Percentiles rank a stretch among this genome's conserved stretches.
Evolutionary conservation across 2,888 invertebrate genomes (phyloP).

Genomic region (Tenodera sinensis): DNA sequence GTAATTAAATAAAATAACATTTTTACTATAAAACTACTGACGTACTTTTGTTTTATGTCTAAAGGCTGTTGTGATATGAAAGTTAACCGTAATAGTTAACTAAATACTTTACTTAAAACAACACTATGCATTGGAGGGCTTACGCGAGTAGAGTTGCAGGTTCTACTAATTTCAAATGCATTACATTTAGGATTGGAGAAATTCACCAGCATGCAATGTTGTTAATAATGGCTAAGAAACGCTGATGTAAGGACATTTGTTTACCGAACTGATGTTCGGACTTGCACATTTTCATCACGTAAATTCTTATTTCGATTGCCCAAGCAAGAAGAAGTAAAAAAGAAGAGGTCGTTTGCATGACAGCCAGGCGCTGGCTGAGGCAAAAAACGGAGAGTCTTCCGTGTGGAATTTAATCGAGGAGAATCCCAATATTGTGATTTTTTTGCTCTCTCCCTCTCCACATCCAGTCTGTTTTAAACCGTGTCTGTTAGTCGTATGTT

Average conservation of each 20-base stretch:
- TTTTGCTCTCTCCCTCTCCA: neutral
- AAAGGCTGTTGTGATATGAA: no score
- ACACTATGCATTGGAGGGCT: no score
- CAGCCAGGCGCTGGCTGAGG: neutral
- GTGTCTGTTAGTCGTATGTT: neutral
- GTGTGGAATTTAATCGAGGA: neutral
- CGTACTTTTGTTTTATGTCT: no score
- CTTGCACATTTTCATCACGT: neutral
- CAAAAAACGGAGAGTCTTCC: neutral
- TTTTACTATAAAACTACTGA: no score
- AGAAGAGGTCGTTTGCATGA: neutral
- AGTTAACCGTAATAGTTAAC: no score
- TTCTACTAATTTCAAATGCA: no score
- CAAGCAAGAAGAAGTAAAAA: neutral
- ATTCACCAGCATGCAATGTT: neutral
- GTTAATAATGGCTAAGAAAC: no score
- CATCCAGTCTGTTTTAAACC: neutral
- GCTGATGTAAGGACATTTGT: neutral
- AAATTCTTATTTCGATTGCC: neutral
- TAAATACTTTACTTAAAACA: no score
- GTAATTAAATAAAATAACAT: no score
- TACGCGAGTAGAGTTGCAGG: no score
- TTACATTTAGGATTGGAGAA: neutral
- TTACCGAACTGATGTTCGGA: neutral
- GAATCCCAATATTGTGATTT: neutral